These are phyloP conservation scores for Stictonetta naevosa DNA, from an alignment of 2,113 vertebrate species.

Conservation along the genomic window DNA sequence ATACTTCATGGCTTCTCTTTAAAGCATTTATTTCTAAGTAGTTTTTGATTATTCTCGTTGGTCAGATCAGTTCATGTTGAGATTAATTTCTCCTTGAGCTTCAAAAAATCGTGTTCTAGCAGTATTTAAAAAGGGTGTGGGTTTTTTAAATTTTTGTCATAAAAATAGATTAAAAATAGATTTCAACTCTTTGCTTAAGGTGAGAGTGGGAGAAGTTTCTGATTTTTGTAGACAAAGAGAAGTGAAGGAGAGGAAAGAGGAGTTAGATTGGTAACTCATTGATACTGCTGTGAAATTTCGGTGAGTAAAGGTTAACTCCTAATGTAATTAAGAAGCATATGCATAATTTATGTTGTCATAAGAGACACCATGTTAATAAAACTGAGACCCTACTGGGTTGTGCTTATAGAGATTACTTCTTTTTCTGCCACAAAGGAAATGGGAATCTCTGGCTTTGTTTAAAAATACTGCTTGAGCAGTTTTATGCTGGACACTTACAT, in stretches of 20 bases:
- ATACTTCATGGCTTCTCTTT: neutral
- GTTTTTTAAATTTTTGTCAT: neutral
- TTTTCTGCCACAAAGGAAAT: neutral
- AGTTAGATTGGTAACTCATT: neutral
- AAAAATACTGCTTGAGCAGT: neutral
- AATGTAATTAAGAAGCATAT: neutral
- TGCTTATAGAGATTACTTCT: neutral
- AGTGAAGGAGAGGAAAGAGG: neutral
- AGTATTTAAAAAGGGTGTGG: neutral
- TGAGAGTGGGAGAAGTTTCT: neutral
- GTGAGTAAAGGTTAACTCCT: neutral
- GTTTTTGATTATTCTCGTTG: neutral
- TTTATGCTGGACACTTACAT: neutral
- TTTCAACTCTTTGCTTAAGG: neutral
- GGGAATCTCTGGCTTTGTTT: neutral
- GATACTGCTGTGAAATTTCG: neutral
- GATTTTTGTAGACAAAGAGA: neutral
- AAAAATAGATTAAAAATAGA: neutral
- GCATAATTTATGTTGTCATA: neutral
- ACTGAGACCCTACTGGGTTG: fast-evolving
- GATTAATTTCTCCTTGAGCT: neutral
- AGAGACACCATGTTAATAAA: neutral
- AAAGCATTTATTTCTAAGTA: neutral
- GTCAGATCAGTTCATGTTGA: neutral
- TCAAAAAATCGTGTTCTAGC: neutral